Conservation (phyloP, 2,113 vertebrate genomes). For the Tricholaema leucomelas region DNA sequence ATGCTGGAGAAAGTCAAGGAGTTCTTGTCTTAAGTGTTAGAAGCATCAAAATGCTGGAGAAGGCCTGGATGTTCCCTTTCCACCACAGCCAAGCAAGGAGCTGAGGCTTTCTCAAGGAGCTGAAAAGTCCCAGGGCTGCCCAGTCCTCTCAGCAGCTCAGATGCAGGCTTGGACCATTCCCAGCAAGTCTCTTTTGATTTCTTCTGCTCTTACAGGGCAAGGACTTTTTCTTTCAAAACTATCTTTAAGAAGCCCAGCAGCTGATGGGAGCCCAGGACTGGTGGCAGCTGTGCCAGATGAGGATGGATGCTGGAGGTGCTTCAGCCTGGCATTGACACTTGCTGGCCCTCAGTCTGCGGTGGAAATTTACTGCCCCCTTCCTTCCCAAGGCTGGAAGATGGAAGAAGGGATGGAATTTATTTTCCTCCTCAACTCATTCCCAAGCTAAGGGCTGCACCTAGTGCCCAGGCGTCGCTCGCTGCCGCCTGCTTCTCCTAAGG, state of each 20-base stretch:
- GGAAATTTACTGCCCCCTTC: background rate
- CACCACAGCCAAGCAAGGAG: background rate
- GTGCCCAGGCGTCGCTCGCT: background rate
- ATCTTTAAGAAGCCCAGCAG: background rate
- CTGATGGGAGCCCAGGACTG: background rate
- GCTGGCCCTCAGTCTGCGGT: background rate
- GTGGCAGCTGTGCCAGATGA: rapidly evolving
- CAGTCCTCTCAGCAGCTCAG: background rate
- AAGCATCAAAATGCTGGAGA: background rate
- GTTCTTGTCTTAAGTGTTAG: background rate
- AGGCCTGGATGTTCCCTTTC: background rate
- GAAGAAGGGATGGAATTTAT: background rate
- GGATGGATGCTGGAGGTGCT: rapidly evolving
- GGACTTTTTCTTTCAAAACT: background rate
- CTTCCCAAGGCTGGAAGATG: background rate
- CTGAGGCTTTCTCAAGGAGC: background rate
- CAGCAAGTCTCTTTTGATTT: background rate
- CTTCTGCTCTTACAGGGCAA: background rate
- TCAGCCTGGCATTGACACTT: background rate
- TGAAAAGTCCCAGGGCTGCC: background rate
- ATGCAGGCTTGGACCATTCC: background rate
- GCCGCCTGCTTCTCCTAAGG: background rate
- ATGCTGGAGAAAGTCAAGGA: background rate
- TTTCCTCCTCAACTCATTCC: background rate
- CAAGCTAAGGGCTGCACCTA: background rate